phyloP scores from a whole-genome alignment of 2,113 vertebrate genomes.

The Mellivora capensis region DNA sequence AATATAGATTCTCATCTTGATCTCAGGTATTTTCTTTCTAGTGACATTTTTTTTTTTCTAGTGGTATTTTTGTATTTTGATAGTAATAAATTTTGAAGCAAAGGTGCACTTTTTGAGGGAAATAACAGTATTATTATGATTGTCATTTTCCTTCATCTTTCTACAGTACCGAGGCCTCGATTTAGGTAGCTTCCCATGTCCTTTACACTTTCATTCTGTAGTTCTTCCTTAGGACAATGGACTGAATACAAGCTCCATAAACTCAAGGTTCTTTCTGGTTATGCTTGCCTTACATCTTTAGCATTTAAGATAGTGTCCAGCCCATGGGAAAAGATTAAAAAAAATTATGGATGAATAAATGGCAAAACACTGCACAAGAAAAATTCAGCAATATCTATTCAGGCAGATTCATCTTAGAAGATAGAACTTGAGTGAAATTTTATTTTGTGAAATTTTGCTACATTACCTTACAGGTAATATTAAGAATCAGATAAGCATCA shows the following conservation, averaged over 20 bases:
- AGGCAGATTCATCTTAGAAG: neutral
- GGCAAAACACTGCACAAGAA: neutral
- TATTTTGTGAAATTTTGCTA: neutral
- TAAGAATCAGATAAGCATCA: neutral
- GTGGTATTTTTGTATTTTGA: neutral
- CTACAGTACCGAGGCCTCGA: neutral
- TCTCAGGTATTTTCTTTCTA: neutral
- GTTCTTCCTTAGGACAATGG: neutral
- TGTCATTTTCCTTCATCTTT: neutral
- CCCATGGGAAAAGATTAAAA: neutral
- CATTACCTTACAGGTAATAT: neutral
- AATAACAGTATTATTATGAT: neutral
- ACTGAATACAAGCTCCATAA: neutral
- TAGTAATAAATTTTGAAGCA: neutral
- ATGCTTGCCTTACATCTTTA: neutral
- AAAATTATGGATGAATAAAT: neutral
- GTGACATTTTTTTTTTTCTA: neutral
- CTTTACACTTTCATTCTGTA: neutral
- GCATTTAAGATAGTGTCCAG: neutral
- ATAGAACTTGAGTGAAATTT: neutral
- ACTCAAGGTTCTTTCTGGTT: neutral
- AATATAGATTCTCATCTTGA: neutral
- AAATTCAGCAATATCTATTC: neutral
- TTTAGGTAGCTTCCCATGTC: neutral
- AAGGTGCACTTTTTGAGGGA: neutral